Evolutionary conservation across 2,113 vertebrate species (phyloP).

Genomic region (Platysteira castanea): DNA sequence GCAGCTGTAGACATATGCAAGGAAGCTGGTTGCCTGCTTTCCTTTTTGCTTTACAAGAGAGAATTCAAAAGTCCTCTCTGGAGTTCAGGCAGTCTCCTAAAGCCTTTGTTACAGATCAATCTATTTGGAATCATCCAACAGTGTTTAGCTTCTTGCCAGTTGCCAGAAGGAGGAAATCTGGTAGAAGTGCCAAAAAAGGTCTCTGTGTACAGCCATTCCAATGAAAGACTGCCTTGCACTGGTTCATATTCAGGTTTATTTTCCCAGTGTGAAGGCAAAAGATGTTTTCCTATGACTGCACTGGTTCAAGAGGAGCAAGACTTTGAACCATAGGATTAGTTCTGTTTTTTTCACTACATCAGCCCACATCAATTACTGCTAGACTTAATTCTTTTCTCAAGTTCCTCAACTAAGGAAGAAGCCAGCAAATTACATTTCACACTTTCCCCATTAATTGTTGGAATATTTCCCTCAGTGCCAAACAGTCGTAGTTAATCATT

Average conservation of each 20-base stretch:
- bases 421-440: background rate
- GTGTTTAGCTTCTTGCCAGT: background rate
- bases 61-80: background rate
- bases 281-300: background rate
- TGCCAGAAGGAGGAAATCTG: background rate
- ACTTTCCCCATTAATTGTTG: conserved; percentile 18
- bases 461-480: background rate
- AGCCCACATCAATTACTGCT: background rate
- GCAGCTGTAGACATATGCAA: background rate
- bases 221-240: background rate
- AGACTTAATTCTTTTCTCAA: conserved; percentile 1
- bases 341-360: background rate
- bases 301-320: background rate
- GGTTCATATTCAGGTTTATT: background rate
- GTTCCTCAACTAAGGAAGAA: background rate
- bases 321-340: background rate
- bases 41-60: background rate
- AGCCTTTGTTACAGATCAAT: background rate
- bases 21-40: background rate
- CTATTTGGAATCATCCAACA: background rate
- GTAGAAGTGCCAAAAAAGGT: background rate
- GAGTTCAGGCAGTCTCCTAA: background rate
- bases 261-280: background rate
- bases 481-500: conserved; percentile 12
- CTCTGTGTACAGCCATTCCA: background rate